Evolutionary conservation across 2,113 vertebrate genomes (phyloP).

Genomic region (Malaclemys terrapin): DNA sequence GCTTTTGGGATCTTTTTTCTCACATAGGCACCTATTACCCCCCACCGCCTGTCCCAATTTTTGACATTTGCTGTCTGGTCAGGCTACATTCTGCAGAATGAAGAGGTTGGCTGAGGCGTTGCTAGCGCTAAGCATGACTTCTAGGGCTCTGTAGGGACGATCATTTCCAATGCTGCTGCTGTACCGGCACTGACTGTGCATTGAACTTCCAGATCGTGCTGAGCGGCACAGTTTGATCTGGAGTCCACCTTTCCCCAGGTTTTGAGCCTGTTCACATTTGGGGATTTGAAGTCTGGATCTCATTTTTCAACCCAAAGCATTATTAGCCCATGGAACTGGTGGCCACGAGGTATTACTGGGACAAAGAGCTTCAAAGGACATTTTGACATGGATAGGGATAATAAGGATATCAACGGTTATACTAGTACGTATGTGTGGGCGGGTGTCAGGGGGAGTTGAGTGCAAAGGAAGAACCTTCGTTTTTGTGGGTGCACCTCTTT

Average conservation of each 20-base stretch:
- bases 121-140: neutral
- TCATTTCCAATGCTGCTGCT: neutral
- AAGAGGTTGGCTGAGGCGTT: neutral
- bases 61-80: too few relatives aligned
- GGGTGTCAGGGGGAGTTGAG: neutral
- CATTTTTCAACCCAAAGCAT: slow-evolving; percentile 23
- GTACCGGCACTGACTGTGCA: neutral
- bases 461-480: neutral
- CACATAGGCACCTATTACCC: too few relatives aligned
- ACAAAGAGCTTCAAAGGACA: slow-evolving; percentile 59
- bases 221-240: slow-evolving; percentile 26
- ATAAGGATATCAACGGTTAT: slow-evolving; percentile 32
- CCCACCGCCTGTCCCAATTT: too few relatives aligned
- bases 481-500: neutral
- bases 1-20: too few relatives aligned
- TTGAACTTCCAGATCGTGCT: neutral
- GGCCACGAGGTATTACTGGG: slow-evolving; percentile 67
- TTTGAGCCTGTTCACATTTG: slow-evolving; percentile 29
- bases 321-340: slow-evolving; percentile 65
- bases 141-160: neutral
- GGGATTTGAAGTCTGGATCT: slow-evolving; percentile 57
- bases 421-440: slow-evolving; percentile 19
- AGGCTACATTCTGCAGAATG: neutral
- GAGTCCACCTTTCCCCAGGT: slow-evolving; percentile 27
- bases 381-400: slow-evolving; percentile 56